These are phyloP conservation scores for Caenorhabditis virilis DNA, from an alignment of 2,888 invertebrate species.

Conservation along the genomic window DNA sequence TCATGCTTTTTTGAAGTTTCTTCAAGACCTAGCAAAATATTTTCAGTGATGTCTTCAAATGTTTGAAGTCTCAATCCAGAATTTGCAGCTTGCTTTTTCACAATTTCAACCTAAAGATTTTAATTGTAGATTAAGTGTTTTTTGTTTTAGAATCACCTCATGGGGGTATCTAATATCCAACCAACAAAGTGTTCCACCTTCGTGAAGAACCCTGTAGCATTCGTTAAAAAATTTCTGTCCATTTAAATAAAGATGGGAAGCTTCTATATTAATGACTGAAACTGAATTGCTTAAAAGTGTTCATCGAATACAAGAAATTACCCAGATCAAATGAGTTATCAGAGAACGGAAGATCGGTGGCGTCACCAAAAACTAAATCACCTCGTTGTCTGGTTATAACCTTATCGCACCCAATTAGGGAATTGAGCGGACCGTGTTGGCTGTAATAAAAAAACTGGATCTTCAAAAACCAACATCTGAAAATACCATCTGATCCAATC, in stretches of 20 bases:
- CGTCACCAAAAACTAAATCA: constrained; percentile 43
- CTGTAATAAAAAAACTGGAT: too few species aligned
- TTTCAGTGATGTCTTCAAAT: constrained; percentile 44
- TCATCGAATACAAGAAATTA: neutral
- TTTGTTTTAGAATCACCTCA: constrained; percentile 26
- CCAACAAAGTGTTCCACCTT: constrained; percentile 55
- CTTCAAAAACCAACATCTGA: neutral
- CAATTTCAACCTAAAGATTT: constrained; percentile 12
- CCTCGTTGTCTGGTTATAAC: constrained; percentile 10
- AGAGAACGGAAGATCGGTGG: constrained; percentile 41
- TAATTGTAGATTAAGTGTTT: neutral
- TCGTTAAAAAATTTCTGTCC: constrained; percentile 49
- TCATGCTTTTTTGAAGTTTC: constrained; percentile 52
- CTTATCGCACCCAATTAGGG: constrained; percentile 47
- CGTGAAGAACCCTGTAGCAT: constrained; percentile 44
- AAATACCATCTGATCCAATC: constrained; percentile 53
- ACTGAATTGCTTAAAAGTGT: constrained; percentile 5
- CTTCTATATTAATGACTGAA: constrained; percentile 57
- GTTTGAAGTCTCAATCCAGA: constrained; percentile 35
- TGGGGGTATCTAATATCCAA: constrained; percentile 49
- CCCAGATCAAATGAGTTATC: constrained; percentile 26
- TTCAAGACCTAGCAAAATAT: constrained; percentile 49
- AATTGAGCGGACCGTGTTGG: constrained; percentile 43
- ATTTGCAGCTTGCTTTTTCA: constrained; percentile 15
- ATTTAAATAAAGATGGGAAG: constrained; percentile 55